Conservation (phyloP, 2,888 invertebrate species). For the Strigamia maritima region DNA sequence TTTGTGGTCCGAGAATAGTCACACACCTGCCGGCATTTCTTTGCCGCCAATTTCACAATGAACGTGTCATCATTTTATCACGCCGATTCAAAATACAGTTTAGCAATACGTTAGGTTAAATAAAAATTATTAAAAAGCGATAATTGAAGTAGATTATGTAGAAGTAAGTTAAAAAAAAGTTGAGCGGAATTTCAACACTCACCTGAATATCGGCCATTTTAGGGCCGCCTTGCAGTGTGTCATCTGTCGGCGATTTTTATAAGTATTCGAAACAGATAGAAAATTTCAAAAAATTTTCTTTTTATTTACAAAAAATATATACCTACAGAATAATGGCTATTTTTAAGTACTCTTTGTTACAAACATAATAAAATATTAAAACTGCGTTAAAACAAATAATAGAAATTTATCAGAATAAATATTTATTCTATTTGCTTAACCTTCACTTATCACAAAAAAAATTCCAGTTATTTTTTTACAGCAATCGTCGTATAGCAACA, state of each 20-base stretch:
- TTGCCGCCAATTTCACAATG: not conserved
- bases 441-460: not conserved
- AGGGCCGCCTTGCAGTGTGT: not conserved
- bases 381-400: not conserved
- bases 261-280: not conserved
- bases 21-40: slow-evolving; percentile 21
- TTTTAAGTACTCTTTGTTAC: not conserved
- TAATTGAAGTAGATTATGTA: not conserved
- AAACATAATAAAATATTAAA: not conserved
- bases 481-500: not conserved
- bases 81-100: not conserved
- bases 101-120: not conserved
- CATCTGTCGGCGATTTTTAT: not conserved
- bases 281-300: not conserved
- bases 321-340: not conserved
- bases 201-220: slow-evolving; percentile 25
- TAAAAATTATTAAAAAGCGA: not conserved
- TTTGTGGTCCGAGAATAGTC: not conserved
- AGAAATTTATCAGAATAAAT: slow-evolving; percentile 6
- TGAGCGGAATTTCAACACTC: slow-evolving; percentile 8
- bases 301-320: not conserved
- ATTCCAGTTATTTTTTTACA: not conserved
- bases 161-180: slow-evolving; percentile 6
- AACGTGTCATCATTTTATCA: not conserved
- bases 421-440: not conserved